phyloP scores from a whole-genome alignment of 2,113 vertebrate species.

The Dasyornis broadbenti region DNA sequence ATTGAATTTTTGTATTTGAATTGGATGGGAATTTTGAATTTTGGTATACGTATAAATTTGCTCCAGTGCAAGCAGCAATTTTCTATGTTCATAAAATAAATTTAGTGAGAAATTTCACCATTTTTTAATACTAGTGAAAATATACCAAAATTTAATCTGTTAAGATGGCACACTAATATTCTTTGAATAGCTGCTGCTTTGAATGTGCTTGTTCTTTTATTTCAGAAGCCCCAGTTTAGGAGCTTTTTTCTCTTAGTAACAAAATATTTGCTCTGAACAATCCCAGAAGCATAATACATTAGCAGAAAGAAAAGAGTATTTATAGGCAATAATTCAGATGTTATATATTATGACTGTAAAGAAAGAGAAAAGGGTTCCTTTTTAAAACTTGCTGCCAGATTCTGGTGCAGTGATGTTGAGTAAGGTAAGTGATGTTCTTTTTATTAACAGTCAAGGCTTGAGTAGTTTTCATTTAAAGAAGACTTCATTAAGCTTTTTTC shows the following conservation, averaged over 20 bases:
- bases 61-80: neutral
- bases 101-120: neutral
- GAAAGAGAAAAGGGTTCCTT: neutral
- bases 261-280: conserved; percentile 6
- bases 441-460: neutral
- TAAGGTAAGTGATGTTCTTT: neutral
- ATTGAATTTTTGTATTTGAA: neutral
- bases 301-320: neutral
- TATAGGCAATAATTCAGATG: neutral
- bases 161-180: neutral
- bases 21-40: neutral
- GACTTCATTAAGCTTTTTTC: neutral
- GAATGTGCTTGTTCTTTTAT: neutral
- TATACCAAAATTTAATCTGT: neutral
- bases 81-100: neutral
- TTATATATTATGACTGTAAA: neutral
- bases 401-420: neutral
- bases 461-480: neutral
- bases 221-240: neutral
- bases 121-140: neutral
- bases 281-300: neutral
- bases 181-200: neutral
- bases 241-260: neutral
- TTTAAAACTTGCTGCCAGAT: neutral
- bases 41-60: neutral